Base-by-base conservation (phyloP, 1,140 invertebrate species). In the Ridgeia piscesae region DNA sequence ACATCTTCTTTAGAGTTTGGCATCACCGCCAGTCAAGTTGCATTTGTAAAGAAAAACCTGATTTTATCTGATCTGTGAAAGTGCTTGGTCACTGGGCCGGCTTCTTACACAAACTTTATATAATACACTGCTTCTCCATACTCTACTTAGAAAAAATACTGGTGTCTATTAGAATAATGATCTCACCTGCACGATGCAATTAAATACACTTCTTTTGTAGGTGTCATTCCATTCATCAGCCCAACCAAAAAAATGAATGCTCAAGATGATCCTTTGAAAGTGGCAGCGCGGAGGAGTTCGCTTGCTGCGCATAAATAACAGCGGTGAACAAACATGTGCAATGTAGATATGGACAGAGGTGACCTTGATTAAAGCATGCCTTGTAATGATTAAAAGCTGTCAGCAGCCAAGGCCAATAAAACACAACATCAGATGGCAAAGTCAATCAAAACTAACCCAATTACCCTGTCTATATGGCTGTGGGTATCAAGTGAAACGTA, bases 401-500 rank as follows among this genome's bases (percentile, higher is more conserved):
- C 58, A 77, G 58, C 58, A 77, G 27, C 27, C 58, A 77, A 27
- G 58, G 58, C 58, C 58, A 77, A 77, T 77, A 77, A 77, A 77
- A 77, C 58, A 77, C 58, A 77, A 77, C 58, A 77, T 77, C 58
- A 77, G 58, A 77, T 77, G 58, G 58, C 27, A 31, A 77, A 77
- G 58, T 77, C 58, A 77, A 31, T 77, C 58, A 77, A 77, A 77
- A 77, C 58, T 77, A 77, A 77, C 58, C 58, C 58, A 77, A 77
- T 77, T 77, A 77, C 58, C 58, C 58, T 77, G 17, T 31, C 58
- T 77, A 77, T 21, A 31, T 21, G 58, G 58, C 27, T 77, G 58
- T 14, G 58, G 58, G 58, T 77, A 77, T 77, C 58, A 31, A 77
- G 27, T 77, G 58, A 77, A 77, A 77, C 58, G 17, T 77, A 77